A percentile compares a stretch with the other conserved stretches of the same genome.
Conservation (phyloP, 2,113 vertebrate genomes). For the Rhea pennata region DNA sequence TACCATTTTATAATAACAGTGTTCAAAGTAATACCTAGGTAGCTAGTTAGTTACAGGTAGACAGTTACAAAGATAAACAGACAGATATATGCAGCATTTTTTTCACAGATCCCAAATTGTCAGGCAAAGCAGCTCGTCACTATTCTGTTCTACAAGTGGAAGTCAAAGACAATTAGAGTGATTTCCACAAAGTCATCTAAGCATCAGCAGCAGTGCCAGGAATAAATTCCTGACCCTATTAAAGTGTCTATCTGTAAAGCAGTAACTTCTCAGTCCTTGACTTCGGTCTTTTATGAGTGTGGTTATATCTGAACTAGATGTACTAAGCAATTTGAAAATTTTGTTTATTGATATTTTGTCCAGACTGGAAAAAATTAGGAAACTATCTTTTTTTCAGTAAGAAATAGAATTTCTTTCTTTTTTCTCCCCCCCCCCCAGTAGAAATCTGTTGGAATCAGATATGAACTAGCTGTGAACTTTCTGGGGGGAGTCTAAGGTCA, state of each 20-base stretch:
- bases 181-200: neutral
- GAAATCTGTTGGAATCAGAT: neutral
- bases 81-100: neutral
- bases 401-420: neutral
- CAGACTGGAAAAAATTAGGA: neutral
- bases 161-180: neutral
- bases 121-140: neutral
- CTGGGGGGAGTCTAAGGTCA: neutral
- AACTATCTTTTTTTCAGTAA: neutral
- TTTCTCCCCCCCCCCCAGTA: neutral
- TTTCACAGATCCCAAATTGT: neutral
- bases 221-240: neutral
- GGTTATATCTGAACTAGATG: neutral
- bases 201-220: neutral
- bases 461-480: neutral
- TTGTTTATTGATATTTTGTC: neutral
- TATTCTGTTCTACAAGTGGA: neutral
- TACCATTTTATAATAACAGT: neutral
- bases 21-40: neutral
- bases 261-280: neutral
- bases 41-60: neutral
- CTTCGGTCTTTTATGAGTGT: neutral
- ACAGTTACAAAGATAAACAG: neutral
- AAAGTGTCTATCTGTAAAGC: neutral
- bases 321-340: neutral